Evolutionary conservation across 2,888 invertebrate species (phyloP), one percentile per base, ranked within the genome.

Genomic region (Ceratothoa steindachneri): DNA sequence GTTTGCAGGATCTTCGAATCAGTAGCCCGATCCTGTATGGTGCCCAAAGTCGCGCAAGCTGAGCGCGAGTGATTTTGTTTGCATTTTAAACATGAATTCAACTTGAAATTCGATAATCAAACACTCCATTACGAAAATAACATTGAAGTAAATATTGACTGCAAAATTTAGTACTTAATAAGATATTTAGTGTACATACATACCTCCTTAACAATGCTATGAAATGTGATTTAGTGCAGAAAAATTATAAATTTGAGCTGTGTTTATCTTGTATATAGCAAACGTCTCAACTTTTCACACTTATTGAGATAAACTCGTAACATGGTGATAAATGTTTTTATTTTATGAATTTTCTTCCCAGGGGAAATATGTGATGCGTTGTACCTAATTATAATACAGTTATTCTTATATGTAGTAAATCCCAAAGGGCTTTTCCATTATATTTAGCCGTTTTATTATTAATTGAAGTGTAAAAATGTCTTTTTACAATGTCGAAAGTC

Each of bases 11-110:
- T 81, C 55, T 80, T 81, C 74, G 81, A 81, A 69, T 96, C 95
- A 1, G 97, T 97, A 80, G 97, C 97, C 27, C 89, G 95, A 79
- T 97, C 97, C 0, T 97, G 97, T 86, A 93, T 95, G 89, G 91
- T 91, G 30, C 81, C 78, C 69, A 80, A 80, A 30, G 73, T 74
- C 15, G 28, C 77, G 28, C 71, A 70, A 12, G 30, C 68, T 9
- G 69, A 75, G 15, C 30, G 5, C 12, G 31, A 24, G 31, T 55
- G 27, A 70, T 15, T 41, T 30, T 29, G 9, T 28, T 15, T 65
- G n/a, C 65, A 12, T 65, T 65, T n/a, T n/a, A 65, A n/a, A 27
- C 24, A 3, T 65, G n/a, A 7, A 7, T 29, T 7, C 30, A 7
- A 15, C 1, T n/a, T 30, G 3, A 29, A 12, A 30, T 29, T n/a